Conservation (phyloP, 2,888 invertebrate genomes). For the Epicampocera succincta region DNA sequence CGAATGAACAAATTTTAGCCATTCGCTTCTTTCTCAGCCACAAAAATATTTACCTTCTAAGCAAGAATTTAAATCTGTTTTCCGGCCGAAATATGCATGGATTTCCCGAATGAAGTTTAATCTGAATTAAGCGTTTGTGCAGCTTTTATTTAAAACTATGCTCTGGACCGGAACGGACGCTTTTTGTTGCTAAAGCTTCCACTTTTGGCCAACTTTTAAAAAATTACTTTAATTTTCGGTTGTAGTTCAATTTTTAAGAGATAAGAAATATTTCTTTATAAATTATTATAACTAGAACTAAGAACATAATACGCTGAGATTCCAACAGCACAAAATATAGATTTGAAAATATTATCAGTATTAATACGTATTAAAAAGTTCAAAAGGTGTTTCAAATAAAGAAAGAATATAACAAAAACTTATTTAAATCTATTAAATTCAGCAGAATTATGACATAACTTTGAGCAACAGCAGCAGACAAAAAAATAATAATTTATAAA, state of each 20-base stretch:
- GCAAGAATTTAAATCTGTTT: too few species aligned
- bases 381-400: conserved; percentile 47
- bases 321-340: neutral
- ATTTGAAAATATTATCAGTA: conserved; percentile 57
- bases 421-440: conserved; percentile 32
- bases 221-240: conserved; percentile 19
- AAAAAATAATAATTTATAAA: conserved; percentile 2
- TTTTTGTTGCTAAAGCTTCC: too few species aligned
- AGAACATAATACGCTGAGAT: neutral
- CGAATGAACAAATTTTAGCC: too few species aligned
- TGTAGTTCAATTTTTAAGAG: neutral
- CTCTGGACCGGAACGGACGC: too few species aligned
- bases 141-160: too few species aligned
- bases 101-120: too few species aligned
- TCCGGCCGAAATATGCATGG: too few species aligned
- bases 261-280: conserved; percentile 33
- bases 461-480: conserved; percentile 6
- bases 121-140: too few species aligned
- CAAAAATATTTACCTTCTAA: too few species aligned
- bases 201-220: neutral
- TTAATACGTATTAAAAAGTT: conserved; percentile 64
- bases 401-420: conserved; percentile 11
- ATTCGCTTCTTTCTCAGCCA: too few species aligned
- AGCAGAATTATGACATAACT: conserved; percentile 32
- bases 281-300: conserved; percentile 10